A percentile compares a stretch with the other conserved stretches of the same genome.
These are phyloP conservation scores for Triplophysa dalaica DNA, from an alignment of 2,113 vertebrate genomes.

Conservation along the genomic window DNA sequence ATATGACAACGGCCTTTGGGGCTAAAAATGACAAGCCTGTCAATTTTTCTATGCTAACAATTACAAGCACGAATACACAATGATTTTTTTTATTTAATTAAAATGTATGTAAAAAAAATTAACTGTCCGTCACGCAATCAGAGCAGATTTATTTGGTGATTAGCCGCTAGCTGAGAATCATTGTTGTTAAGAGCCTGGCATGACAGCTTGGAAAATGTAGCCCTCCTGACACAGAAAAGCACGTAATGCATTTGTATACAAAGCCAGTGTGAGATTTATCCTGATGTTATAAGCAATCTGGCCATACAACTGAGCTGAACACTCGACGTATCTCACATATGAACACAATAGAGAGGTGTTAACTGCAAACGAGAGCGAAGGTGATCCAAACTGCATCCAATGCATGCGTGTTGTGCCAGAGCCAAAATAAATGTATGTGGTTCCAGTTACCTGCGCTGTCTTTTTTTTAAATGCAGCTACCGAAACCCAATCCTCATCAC, in stretches of 20 bases:
- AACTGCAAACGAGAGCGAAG: slow-evolving; percentile 56
- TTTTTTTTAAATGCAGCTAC: slow-evolving; percentile 61
- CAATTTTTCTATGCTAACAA: no score
- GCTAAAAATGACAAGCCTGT: no score
- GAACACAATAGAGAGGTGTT: slow-evolving; percentile 59
- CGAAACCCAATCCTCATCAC: slow-evolving; percentile 47
- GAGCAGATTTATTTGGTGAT: background rate
- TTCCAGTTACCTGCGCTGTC: slow-evolving; percentile 66
- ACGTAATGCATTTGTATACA: background rate
- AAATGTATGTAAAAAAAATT: no score
- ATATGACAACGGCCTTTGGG: no score
- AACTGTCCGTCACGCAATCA: no score
- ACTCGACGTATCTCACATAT: slow-evolving; percentile 38
- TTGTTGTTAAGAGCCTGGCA: slow-evolving; percentile 1
- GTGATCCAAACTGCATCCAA: slow-evolving; percentile 54
- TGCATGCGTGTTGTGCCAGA: background rate
- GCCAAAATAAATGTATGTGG: slow-evolving; percentile 58
- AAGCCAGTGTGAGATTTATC: slow-evolving; percentile 12
- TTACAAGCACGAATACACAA: no score
- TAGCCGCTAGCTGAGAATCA: background rate
- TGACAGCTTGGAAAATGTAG: background rate
- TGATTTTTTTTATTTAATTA: no score
- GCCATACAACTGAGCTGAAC: slow-evolving; percentile 16
- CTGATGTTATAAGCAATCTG: background rate
- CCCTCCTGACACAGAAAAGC: background rate